Conservation (phyloP, 2,113 vertebrate genomes). For the Indri indri region DNA sequence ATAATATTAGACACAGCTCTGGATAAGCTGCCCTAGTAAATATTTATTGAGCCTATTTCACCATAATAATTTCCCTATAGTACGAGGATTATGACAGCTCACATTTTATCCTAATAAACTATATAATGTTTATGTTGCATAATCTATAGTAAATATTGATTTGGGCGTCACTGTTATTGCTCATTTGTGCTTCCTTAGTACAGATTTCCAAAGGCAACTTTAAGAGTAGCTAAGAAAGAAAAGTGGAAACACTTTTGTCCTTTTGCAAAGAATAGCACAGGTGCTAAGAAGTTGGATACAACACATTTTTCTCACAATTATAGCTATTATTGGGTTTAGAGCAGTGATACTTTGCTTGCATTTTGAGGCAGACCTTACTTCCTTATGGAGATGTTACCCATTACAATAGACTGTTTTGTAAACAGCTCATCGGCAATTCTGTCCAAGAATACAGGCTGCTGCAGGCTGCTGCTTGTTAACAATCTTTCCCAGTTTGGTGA, state of each 20-base stretch:
- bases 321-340: no score
- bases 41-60: conserved; percentile 35
- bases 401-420: neutral
- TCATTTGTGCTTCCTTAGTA: conserved; percentile 27
- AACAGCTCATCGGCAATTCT: neutral
- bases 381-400: neutral
- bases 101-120: conserved; percentile 43
- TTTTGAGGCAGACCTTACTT: neutral
- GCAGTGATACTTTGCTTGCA: no score
- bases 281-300: neutral
- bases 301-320: neutral
- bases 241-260: neutral
- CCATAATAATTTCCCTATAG: neutral
- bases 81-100: neutral
- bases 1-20: neutral
- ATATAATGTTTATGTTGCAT: neutral
- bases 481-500: neutral
- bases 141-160: conserved; percentile 14
- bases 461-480: neutral
- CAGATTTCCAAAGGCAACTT: neutral
- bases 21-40: neutral
- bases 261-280: neutral
- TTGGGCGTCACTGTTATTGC: neutral
- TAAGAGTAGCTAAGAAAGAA: neutral
- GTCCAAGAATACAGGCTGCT: neutral